Evolutionary conservation across 2,113 vertebrate genomes (phyloP).

Genomic region (Brachirus orientalis): DNA sequence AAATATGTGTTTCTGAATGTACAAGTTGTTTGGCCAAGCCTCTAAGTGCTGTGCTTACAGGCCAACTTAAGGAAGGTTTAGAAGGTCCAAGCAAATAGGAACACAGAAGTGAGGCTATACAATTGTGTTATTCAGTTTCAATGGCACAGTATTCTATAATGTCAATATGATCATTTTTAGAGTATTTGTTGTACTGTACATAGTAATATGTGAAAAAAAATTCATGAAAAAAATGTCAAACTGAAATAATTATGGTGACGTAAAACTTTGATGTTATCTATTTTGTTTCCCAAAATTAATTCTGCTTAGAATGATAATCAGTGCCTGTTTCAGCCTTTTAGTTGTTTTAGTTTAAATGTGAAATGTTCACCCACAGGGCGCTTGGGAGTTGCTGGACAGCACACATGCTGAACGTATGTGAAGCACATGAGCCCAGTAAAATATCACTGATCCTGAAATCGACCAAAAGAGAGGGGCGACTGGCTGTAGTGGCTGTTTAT

Average conservation of each 20-base stretch:
- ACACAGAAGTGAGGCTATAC: neutral
- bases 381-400: constrained; percentile 34
- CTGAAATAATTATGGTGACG: neutral
- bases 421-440: constrained; percentile 78
- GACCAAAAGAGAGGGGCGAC: constrained; percentile 61
- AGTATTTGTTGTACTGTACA: no score
- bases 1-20: constrained; percentile 7
- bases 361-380: constrained; percentile 27
- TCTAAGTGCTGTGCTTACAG: constrained; percentile 7
- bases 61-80: neutral
- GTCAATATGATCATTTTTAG: neutral
- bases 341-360: neutral
- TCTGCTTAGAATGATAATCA: neutral
- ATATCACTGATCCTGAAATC: constrained; percentile 58
- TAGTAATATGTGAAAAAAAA: no score
- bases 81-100: constrained; percentile 1
- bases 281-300: constrained; percentile 6
- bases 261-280: constrained; percentile 18
- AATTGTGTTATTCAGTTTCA: neutral
- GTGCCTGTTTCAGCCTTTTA: neutral
- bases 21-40: neutral
- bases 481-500: constrained; percentile 78
- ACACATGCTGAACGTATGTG: constrained; percentile 77
- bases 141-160: neutral
- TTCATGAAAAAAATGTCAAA: neutral